phyloP scores from a whole-genome alignment of 2,113 vertebrate species.

The Xiphias gladius region DNA sequence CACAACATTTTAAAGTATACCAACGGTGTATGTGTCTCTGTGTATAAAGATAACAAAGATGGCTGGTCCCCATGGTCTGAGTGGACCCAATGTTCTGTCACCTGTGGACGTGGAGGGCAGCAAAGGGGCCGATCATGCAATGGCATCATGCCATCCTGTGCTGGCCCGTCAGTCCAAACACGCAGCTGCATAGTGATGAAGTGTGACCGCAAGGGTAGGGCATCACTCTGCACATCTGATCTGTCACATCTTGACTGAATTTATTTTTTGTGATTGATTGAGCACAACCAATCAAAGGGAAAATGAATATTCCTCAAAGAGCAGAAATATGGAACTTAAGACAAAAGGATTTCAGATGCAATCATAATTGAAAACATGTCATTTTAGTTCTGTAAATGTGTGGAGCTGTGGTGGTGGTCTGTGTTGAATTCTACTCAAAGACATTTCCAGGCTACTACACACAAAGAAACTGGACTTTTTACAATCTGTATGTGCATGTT shows the following conservation, averaged over 20 bases:
- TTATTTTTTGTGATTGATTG: slow-evolving; percentile 16
- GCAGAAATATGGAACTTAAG: slow-evolving; percentile 18
- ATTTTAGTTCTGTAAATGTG: slow-evolving; percentile 13
- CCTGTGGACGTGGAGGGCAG: slow-evolving; percentile 94
- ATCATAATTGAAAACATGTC: slow-evolving; percentile 62
- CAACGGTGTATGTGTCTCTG: not conserved
- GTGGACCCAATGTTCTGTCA: slow-evolving; percentile 94
- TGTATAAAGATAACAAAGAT: slow-evolving; percentile 83
- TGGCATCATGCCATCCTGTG: slow-evolving; percentile 89
- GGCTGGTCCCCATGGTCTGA: slow-evolving; percentile 98
- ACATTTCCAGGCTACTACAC: slow-evolving; percentile 3
- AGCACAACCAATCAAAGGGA: slow-evolving; percentile 3
- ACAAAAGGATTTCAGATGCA: slow-evolving; percentile 31
- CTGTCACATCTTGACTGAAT: slow-evolving; percentile 12
- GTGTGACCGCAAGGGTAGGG: slow-evolving; percentile 92
- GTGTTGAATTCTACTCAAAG: not conserved
- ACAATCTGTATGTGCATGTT: slow-evolving; percentile 18
- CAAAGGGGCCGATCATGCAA: slow-evolving; percentile 95
- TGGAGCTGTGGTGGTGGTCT: slow-evolving; percentile 13
- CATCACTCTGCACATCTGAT: slow-evolving; percentile 22
- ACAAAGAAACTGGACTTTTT: not conserved
- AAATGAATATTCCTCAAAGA: slow-evolving; percentile 22
- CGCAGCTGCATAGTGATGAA: slow-evolving; percentile 91
- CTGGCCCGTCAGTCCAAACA: slow-evolving; percentile 93
- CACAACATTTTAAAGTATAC: not conserved